Conservation (phyloP, 2,888 invertebrate species). For the Drosophila nr. fundita region DNA sequence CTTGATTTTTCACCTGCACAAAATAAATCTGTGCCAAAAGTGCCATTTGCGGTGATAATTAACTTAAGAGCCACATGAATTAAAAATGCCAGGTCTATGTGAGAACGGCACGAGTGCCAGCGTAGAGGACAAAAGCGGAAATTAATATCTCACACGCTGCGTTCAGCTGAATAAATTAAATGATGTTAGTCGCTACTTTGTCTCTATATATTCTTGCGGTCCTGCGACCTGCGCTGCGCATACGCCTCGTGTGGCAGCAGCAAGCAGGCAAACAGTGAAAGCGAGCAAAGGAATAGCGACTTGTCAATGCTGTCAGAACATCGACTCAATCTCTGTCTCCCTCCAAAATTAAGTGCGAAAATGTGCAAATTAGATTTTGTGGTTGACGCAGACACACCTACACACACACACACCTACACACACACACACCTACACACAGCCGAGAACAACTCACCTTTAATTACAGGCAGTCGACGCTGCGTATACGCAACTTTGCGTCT, state of each 20-base stretch:
- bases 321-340: slow-evolving; percentile 44
- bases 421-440: slow-evolving; percentile 14
- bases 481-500: slow-evolving; percentile 40
- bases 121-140: slow-evolving; percentile 57
- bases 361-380: slow-evolving; percentile 73
- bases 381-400: slow-evolving; percentile 40
- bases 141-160: slow-evolving; percentile 57
- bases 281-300: slow-evolving; percentile 22
- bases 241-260: slow-evolving; percentile 48
- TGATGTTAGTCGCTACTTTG: slow-evolving; percentile 66
- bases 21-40: slow-evolving; percentile 38
- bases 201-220: slow-evolving; percentile 43
- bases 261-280: background rate
- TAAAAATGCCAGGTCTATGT: slow-evolving; percentile 41
- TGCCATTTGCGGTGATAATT: slow-evolving; percentile 59
- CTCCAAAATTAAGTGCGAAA: slow-evolving; percentile 65
- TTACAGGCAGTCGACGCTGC: slow-evolving; percentile 46
- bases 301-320: slow-evolving; percentile 52
- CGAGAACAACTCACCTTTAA: slow-evolving; percentile 45
- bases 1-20: slow-evolving; percentile 8
- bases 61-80: slow-evolving; percentile 60
- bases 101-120: slow-evolving; percentile 20
- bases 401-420: slow-evolving; percentile 8
- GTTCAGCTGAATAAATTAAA: slow-evolving; percentile 66
- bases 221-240: slow-evolving; percentile 47